These are phyloP conservation scores for Emmelina monodactyla DNA, from an alignment of 2,888 invertebrate genomes.

Conservation along the genomic window DNA sequence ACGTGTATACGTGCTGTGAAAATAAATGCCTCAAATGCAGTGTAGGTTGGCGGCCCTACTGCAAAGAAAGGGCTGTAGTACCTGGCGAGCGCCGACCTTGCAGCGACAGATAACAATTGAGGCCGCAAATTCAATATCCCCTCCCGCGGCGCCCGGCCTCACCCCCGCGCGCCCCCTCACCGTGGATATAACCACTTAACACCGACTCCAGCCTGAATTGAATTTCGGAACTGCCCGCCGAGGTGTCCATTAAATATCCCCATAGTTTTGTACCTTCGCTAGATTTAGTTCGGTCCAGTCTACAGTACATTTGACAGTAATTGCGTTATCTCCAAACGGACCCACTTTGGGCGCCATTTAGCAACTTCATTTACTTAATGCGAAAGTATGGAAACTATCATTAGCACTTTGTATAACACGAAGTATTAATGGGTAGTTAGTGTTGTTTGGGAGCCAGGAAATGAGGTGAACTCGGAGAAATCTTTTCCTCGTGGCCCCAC, in stretches of 20 bases:
- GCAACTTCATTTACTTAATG: neutral
- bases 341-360: neutral
- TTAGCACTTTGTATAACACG: no score
- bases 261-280: constrained; percentile 8
- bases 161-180: constrained; percentile 37
- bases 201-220: constrained; percentile 52
- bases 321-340: neutral
- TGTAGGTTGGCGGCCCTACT: constrained; percentile 37
- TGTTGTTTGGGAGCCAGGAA: neutral
- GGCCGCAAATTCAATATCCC: constrained; percentile 62
- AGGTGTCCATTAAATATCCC: constrained; percentile 13
- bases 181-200: constrained; percentile 62
- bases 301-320: neutral
- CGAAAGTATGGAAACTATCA: neutral
- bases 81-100: constrained; percentile 54
- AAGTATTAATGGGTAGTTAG: neutral
- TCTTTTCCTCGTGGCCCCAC: constrained; percentile 8
- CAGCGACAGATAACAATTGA: constrained; percentile 60
- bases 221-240: constrained; percentile 37
- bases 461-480: neutral
- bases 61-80: constrained; percentile 49
- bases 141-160: constrained; percentile 30
- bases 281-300: neutral
- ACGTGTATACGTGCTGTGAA: no score
- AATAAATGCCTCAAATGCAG: no score